Percentiles rank a stretch among this genome's conserved stretches.
phyloP scores from a whole-genome alignment of 2,113 vertebrate species.

The Esox niger region DNA sequence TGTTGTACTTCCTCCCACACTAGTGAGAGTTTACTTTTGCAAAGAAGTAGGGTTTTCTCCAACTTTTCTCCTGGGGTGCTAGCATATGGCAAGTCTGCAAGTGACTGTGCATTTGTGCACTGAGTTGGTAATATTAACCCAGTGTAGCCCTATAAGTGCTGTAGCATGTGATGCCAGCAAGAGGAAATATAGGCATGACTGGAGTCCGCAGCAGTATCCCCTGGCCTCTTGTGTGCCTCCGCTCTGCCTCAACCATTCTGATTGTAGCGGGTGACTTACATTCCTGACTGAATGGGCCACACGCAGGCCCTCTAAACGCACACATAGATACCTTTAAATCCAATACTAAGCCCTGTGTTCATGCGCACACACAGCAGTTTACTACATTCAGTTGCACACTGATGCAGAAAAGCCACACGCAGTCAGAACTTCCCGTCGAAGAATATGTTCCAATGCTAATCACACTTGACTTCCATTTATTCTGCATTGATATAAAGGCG shows the following conservation, averaged over 20 bases:
- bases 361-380: background rate
- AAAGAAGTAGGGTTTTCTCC: background rate
- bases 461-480: slow-evolving; percentile 25
- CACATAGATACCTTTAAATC: background rate
- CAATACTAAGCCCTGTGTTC: too few species aligned
- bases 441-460: slow-evolving; percentile 19
- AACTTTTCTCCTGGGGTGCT: slow-evolving; percentile 8
- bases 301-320: slow-evolving; percentile 19
- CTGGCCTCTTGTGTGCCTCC: background rate
- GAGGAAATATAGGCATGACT: slow-evolving; percentile 66
- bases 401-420: background rate
- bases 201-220: slow-evolving; percentile 57
- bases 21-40: background rate
- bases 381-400: background rate
- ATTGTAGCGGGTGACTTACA: slow-evolving; percentile 8
- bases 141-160: background rate
- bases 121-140: background rate
- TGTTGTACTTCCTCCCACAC: slow-evolving; percentile 6
- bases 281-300: slow-evolving; percentile 45
- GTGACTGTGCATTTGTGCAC: slow-evolving; percentile 5
- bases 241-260: background rate
- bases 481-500: slow-evolving; percentile 29
- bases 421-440: background rate
- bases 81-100: background rate
- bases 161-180: slow-evolving; percentile 40